A percentile compares a stretch with the other conserved stretches of the same genome.
These are phyloP conservation scores for Agonopterix subpropinquella DNA, from an alignment of 2,888 invertebrate species.

Conservation along the genomic window DNA sequence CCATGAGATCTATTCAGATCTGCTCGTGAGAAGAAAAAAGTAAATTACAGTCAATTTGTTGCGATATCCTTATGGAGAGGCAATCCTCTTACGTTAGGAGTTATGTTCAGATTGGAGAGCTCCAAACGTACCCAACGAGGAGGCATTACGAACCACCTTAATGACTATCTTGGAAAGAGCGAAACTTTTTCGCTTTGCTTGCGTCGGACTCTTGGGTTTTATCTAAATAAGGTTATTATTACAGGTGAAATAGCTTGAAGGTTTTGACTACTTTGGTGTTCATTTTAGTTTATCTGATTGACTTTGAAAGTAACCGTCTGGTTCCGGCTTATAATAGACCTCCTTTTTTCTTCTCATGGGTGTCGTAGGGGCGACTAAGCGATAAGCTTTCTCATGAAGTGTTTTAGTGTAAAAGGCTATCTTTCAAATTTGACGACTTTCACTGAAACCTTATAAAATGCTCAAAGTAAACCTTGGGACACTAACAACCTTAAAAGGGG, in stretches of 20 bases:
- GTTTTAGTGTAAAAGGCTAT: no score
- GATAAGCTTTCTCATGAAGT: no score
- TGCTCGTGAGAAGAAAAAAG: constrained; percentile 67
- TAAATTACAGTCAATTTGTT: constrained; percentile 69
- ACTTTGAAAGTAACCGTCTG: no score
- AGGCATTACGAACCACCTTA: constrained; percentile 38
- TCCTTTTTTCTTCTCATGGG: no score
- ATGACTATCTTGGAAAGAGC: constrained; percentile 55
- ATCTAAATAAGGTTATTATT: constrained; percentile 55
- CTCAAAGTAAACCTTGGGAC: no score
- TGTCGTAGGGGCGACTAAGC: no score
- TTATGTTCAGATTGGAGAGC: constrained; percentile 35
- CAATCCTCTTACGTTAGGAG: constrained; percentile 55
- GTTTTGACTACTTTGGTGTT: not conserved
- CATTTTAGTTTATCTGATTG: no score
- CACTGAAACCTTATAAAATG: no score
- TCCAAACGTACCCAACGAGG: constrained; percentile 23
- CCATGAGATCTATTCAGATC: constrained; percentile 37
- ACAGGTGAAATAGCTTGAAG: constrained; percentile 21
- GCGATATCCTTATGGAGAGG: constrained; percentile 65
- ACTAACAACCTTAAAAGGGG: no score
- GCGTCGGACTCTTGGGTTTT: constrained; percentile 36
- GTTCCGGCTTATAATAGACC: no score
- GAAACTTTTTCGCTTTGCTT: constrained; percentile 50
- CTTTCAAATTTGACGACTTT: no score